Evolutionary conservation across 2,888 invertebrate species (phyloP), one percentile per base, ranked within the genome.

Genomic region (Enchytraeus crypticus): DNA sequence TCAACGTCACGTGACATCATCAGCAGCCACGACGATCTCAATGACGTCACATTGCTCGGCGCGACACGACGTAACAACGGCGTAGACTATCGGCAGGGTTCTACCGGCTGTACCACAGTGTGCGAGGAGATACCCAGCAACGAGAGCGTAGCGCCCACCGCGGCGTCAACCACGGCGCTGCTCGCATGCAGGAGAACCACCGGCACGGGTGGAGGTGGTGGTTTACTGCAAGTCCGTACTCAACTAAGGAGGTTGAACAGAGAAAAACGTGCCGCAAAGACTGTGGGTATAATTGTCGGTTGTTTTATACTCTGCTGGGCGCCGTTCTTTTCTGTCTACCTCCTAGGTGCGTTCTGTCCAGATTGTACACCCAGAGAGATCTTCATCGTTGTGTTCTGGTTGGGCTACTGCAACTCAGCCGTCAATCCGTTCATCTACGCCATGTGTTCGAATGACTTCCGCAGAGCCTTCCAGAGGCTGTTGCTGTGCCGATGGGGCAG

Each of bases 291-390:
- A 67, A 97, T 98, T 71, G 95, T 97, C 92, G 95, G 95, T 18
- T 92, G 92, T 14, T 84, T 97, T 80, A 86, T 97, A 4, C 85
- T 95, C 62, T 97, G 96, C 80, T 97, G 97, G 96, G 90, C 92
- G 66, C 97, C 97, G 1, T 98, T 98, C 83, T 98, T 98, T 83
- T 92, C 92, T 80, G 90, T 97, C 68, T 98, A 98, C 79, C 92
- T 98, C 61, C 88, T 92, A 33, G 89, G 91, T 60, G 92, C 95
- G 5, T 93, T 92, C 79, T 95, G 95, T 83, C 91, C 87, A 64
- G 70, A 70, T 8, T 92, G 92, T 79, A 90, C 92, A 66, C 86
- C 88, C 66, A 73, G 76, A 27, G 51, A 90, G 62, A 83, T 92
- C 60, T 93, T 93, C 82, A 90, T 90, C 18, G 85, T 95, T 30